These are phyloP conservation scores for Schizopygopsis malacanthus DNA, from an alignment of 2,797 vertebrate genomes.

Conservation along the genomic window DNA sequence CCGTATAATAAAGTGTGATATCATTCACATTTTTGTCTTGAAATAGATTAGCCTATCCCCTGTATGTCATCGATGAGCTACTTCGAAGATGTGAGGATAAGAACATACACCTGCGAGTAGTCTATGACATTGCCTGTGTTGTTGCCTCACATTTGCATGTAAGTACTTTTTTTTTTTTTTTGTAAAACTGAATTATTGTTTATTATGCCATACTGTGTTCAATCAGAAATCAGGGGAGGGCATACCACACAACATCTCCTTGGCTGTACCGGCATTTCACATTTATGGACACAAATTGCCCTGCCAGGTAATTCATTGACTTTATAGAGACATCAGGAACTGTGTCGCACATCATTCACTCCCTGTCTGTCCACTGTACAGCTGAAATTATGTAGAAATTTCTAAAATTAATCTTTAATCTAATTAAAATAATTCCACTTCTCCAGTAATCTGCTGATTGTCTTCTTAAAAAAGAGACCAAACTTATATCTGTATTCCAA, in stretches of 20 bases:
- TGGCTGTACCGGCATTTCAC: constrained; percentile 32
- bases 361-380: neutral
- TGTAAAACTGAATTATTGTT: neutral
- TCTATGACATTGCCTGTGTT: constrained; percentile 36
- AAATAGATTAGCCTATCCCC: no score
- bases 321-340: constrained; percentile 11
- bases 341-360: constrained; percentile 6
- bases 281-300: constrained; percentile 32
- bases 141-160: constrained; percentile 21
- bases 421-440: neutral
- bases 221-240: constrained; percentile 7
- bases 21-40: no score
- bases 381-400: constrained; percentile 16
- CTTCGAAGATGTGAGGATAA: no score
- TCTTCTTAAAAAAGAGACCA: no score
- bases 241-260: constrained; percentile 25
- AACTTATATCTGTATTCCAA: no score
- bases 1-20: neutral
- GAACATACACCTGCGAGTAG: neutral
- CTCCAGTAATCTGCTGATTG: no score
- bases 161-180: neutral
- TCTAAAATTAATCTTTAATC: constrained; percentile 1
- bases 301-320: constrained; percentile 16
- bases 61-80: no score
- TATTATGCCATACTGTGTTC: neutral